These are phyloP conservation scores for Pammene aurita DNA, from an alignment of 2,888 invertebrate genomes.

Conservation along the genomic window DNA sequence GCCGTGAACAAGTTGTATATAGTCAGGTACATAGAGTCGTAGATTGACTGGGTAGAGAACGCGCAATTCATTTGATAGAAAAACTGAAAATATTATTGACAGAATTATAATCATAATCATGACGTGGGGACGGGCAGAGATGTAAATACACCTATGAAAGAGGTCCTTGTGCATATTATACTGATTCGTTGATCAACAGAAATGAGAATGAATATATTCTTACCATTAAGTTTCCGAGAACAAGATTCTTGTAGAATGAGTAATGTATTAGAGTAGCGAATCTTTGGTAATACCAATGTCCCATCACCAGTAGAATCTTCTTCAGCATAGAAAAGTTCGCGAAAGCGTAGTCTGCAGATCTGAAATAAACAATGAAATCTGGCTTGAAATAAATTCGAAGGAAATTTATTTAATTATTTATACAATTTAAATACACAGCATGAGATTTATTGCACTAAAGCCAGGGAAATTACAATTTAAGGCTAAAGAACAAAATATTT, in stretches of 20 bases:
- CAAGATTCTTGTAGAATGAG: constrained; percentile 89
- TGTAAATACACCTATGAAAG: too few species aligned
- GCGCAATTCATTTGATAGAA: constrained; percentile 82
- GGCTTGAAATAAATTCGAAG: not conserved
- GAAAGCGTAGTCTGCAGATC: constrained; percentile 93
- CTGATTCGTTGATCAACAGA: too few species aligned
- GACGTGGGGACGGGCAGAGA: too few species aligned
- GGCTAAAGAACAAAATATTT: too few species aligned
- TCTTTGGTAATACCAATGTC: constrained; percentile 87
- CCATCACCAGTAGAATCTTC: constrained; percentile 87
- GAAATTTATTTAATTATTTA: too few species aligned
- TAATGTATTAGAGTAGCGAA: constrained; percentile 87
- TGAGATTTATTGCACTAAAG: too few species aligned
- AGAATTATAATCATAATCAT: too few species aligned
- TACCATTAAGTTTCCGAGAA: constrained; percentile 82
- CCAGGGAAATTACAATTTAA: too few species aligned
- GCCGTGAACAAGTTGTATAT: constrained; percentile 90
- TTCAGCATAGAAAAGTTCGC: constrained; percentile 91
- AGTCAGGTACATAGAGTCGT: constrained; percentile 89
- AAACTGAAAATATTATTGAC: constrained; percentile 66
- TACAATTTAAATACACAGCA: too few species aligned
- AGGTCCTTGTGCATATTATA: too few species aligned
- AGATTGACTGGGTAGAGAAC: constrained; percentile 86
- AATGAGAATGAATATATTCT: constrained; percentile 44
- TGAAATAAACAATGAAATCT: constrained; percentile 44